Evolutionary conservation across 2,113 vertebrate species (phyloP).

Genomic region (Oreochromis tanganicae): DNA sequence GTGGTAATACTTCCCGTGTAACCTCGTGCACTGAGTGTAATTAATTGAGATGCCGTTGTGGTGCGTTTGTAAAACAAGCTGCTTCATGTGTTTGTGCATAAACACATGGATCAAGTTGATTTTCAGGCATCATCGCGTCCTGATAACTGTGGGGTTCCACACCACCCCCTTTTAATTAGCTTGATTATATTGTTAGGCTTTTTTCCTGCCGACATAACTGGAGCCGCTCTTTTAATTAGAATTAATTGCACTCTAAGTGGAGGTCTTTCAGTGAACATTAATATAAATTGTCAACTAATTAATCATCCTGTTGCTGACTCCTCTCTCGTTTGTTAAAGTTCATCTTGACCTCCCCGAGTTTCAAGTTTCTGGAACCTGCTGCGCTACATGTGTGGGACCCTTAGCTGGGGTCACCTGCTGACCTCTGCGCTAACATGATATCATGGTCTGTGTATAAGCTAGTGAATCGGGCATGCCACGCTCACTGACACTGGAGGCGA

Average conservation of each 20-base stretch:
- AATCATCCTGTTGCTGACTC: constrained; percentile 64
- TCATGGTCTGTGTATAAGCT: constrained; percentile 48
- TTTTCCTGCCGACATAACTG: constrained; percentile 56
- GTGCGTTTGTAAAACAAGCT: constrained; percentile 48
- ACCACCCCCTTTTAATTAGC: constrained; percentile 68
- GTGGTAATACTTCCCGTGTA: not conserved
- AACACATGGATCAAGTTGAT: constrained; percentile 53
- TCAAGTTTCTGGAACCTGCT: not conserved
- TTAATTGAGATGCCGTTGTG: constrained; percentile 1
- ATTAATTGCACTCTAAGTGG: constrained; percentile 73
- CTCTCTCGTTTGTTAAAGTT: constrained; percentile 23
- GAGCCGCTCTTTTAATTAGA: constrained; percentile 69
- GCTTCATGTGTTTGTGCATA: constrained; percentile 30
- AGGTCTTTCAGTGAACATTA: constrained; percentile 75
- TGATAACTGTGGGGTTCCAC: constrained; percentile 59
- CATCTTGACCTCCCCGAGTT: constrained; percentile 14
- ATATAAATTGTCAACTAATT: constrained; percentile 74
- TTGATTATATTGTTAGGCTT: constrained; percentile 68
- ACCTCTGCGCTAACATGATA: constrained; percentile 49
- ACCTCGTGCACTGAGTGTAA: not conserved
- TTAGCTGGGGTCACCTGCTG: constrained; percentile 21
- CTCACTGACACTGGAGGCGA: constrained; percentile 40
- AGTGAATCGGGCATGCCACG: constrained; percentile 51
- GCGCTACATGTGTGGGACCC: not conserved
- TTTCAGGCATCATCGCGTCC: constrained; percentile 53